phyloP scores from a whole-genome alignment of 2,888 invertebrate species.

The Coremacera marginata region DNA sequence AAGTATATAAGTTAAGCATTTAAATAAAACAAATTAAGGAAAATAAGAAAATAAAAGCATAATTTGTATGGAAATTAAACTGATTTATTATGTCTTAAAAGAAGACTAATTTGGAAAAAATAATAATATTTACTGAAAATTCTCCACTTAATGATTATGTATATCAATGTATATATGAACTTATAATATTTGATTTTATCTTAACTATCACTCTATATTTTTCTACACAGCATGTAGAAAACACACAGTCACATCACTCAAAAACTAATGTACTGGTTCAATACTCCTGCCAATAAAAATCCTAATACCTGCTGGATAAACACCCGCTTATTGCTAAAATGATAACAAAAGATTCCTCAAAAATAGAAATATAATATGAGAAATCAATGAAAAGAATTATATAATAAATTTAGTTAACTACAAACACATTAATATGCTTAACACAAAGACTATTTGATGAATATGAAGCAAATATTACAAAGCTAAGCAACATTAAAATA shows the following conservation, averaged over 20 bases:
- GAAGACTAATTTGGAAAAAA: too few relatives aligned
- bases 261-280: conserved; percentile 30
- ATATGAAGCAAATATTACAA: neutral
- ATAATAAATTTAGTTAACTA: conserved; percentile 8
- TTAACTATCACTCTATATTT: too few relatives aligned
- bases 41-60: too few relatives aligned
- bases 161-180: too few relatives aligned
- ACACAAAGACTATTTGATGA: conserved; percentile 24
- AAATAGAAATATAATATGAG: conserved; percentile 39
- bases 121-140: too few relatives aligned
- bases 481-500: neutral
- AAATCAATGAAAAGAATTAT: neutral
- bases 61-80: too few relatives aligned
- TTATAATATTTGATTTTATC: too few relatives aligned
- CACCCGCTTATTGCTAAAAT: conserved; percentile 64
- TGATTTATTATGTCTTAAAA: too few relatives aligned
- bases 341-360: conserved; percentile 36
- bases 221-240: conserved; percentile 44
- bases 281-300: conserved; percentile 66
- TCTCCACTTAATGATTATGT: too few relatives aligned
- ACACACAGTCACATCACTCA: conserved; percentile 38
- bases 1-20: too few relatives aligned
- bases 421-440: conserved; percentile 19
- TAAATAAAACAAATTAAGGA: too few relatives aligned
- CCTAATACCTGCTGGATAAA: conserved; percentile 65